Evolutionary conservation across 2,113 vertebrate genomes (phyloP), one percentile per base, ranked within the genome.

Genomic region (Proteles cristata): DNA sequence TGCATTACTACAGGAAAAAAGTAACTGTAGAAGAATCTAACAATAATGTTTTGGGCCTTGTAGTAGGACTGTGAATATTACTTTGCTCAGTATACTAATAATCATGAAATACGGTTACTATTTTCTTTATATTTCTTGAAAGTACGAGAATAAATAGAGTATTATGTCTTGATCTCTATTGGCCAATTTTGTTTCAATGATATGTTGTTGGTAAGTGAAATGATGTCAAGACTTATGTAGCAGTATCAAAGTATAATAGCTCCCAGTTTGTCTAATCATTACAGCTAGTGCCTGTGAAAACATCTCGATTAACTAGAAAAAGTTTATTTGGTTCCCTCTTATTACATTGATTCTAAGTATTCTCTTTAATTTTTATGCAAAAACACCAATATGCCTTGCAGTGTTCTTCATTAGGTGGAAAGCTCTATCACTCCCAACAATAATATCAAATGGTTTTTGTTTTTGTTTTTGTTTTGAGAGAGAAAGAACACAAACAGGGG

Each of bases 1-100:
- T 94, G 35, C 90, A 45, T 74, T 77, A 61, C 90, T 50, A 9
- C 10, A 73, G 7, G 4, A 39, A 12, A 68, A 95, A 94, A 39
- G 1, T 92, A 16, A 17, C 6, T 95, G 89, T 68, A 94, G 45
- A 92, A 2, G 66, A 43, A 61, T 66, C 2, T 26, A 84, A 81
- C 33, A 83, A 84, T 58, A 92, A 68, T 83, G 33, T 92, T 97
- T 88, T 35, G 74, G 53, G 4, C 17, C 7, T 80, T 31, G 0
- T 63, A 95, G 11, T 25, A 94, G 4, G 15, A 88, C 71, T 94
- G n/a, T 92, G 76, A 93, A 94, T 96, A 92, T 94, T 97, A 96
- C 96, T 83, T 95, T 91, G n/a, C 10, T 87, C 31, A 31, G 76
- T 39, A 83, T 77, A 53, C 74, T 94, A 96, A 65, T 26, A 84